These are phyloP conservation scores for Opisthocomus hoazin DNA, from an alignment of 2,113 vertebrate species.

Conservation along the genomic window DNA sequence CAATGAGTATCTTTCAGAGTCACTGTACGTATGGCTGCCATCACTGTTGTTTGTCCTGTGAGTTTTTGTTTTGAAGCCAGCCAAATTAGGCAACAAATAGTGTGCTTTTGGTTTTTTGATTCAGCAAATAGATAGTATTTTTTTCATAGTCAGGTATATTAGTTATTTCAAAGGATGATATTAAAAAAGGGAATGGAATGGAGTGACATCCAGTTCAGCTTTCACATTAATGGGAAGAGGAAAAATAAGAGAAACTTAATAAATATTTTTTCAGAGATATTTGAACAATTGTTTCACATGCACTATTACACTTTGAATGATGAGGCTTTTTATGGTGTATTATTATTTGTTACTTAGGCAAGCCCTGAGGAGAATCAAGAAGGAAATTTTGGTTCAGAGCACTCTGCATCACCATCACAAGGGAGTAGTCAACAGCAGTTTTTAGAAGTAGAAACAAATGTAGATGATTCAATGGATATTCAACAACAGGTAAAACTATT, in stretches of 20 bases:
- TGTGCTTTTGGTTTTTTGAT: not conserved
- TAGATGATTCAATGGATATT: constrained; percentile 94
- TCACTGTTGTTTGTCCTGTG: not conserved
- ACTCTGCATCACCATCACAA: constrained; percentile 82
- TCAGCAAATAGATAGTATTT: not conserved
- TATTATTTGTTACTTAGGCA: constrained; percentile 49
- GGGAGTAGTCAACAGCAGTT: constrained; percentile 87
- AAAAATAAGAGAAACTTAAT: not conserved
- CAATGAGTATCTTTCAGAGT: not conserved
- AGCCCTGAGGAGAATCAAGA: constrained; percentile 86
- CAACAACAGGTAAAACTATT: constrained; percentile 87
- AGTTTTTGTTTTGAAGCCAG: not conserved
- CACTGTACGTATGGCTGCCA: not conserved
- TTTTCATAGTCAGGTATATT: not conserved
- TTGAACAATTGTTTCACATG: not conserved
- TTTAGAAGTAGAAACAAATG: constrained; percentile 82
- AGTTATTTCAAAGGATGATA: not conserved
- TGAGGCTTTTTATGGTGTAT: not conserved
- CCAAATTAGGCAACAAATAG: not conserved
- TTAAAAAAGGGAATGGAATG: not conserved
- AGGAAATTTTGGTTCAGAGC: constrained; percentile 88
- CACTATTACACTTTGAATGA: not conserved
- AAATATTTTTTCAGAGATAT: not conserved
- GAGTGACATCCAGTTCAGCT: not conserved
- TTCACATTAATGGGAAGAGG: not conserved